These are phyloP conservation scores for Bubo bubo DNA, from an alignment of 2,113 vertebrate genomes.

Conservation along the genomic window DNA sequence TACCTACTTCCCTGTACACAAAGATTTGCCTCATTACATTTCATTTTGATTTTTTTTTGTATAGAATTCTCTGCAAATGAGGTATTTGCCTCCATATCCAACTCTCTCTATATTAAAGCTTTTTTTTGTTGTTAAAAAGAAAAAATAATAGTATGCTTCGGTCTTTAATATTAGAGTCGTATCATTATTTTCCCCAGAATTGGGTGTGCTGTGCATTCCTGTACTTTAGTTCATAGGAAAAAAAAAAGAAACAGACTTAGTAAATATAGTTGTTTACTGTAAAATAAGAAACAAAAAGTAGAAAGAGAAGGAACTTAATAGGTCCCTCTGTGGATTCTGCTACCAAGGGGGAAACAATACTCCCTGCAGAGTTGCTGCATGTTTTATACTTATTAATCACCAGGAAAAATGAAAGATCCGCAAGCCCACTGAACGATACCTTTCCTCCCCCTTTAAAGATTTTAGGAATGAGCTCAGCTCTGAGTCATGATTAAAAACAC, in stretches of 20 bases:
- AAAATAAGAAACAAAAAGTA: neutral
- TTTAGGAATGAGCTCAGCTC: neutral
- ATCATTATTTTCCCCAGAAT: neutral
- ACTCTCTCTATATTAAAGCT: neutral
- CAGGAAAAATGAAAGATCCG: neutral
- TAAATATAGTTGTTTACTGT: neutral
- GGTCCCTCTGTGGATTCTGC: neutral
- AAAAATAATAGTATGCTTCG: neutral
- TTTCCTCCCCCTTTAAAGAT: neutral
- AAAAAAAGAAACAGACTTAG: neutral
- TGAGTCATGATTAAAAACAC: neutral
- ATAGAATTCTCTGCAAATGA: neutral
- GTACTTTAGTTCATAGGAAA: neutral
- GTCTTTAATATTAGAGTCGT: neutral
- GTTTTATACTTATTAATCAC: neutral
- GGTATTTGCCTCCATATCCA: neutral
- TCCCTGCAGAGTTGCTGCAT: neutral
- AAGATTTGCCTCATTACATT: neutral
- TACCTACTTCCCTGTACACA: neutral
- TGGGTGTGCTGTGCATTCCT: neutral
- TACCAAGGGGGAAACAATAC: neutral
- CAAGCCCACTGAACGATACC: neutral
- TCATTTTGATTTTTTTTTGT: neutral
- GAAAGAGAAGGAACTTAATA: neutral
- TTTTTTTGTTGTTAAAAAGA: neutral